phyloP scores from a whole-genome alignment of 2,888 invertebrate species.

The Andrena bucephala region DNA sequence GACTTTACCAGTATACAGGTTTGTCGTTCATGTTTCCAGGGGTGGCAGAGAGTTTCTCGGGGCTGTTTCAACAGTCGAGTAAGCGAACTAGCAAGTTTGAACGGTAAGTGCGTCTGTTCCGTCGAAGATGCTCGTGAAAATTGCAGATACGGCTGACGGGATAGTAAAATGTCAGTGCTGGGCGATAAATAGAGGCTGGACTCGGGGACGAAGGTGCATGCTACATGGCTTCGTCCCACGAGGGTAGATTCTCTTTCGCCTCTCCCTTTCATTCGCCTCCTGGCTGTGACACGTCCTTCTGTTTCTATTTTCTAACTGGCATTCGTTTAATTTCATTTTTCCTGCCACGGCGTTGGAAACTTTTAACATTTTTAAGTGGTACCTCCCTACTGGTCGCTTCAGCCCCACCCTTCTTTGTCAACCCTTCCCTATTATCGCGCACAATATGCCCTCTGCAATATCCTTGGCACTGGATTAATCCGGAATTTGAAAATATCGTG shows the following conservation, averaged over 20 bases:
- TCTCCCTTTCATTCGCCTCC: slow-evolving; percentile 57
- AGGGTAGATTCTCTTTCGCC: slow-evolving; percentile 30
- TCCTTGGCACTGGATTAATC: neutral
- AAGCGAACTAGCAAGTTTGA: neutral
- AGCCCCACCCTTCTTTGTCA: neutral
- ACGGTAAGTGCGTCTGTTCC: slow-evolving; percentile 14
- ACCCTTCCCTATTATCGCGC: neutral
- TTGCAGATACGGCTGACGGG: slow-evolving; percentile 26
- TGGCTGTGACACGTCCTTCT: slow-evolving; percentile 53
- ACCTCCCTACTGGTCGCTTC: neutral
- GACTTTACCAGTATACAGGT: neutral
- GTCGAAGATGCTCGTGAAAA: slow-evolving; percentile 36
- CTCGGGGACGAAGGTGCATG: neutral
- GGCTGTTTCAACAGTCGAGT: slow-evolving; percentile 27
- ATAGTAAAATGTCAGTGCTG: neutral
- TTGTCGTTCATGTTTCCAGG: slow-evolving; percentile 8
- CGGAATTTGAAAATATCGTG: neutral
- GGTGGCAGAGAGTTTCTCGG: neutral
- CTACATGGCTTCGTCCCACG: slow-evolving; percentile 35
- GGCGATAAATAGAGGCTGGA: slow-evolving; percentile 39
- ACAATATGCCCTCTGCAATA: neutral
- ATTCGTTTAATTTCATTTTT: slow-evolving; percentile 62
- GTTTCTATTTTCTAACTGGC: slow-evolving; percentile 61
- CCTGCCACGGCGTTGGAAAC: slow-evolving; percentile 25
- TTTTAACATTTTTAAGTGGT: slow-evolving; percentile 59